phyloP scores from a whole-genome alignment of 2,797 vertebrate genomes.

The Poeciliopsis presidionis region DNA sequence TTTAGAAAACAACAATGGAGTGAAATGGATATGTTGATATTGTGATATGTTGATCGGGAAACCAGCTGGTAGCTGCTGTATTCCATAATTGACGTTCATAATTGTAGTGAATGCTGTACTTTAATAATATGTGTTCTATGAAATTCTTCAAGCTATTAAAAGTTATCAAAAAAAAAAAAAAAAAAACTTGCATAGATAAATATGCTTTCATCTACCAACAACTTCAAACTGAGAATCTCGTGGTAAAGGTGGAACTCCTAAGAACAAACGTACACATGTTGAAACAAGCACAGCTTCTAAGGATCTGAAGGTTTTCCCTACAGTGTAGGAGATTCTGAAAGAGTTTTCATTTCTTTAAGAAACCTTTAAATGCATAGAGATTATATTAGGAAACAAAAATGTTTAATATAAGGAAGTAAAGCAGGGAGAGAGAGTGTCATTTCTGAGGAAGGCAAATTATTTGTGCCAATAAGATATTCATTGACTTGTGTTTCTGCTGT shows the following conservation, averaged over 20 bases:
- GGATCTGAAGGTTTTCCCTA: background rate
- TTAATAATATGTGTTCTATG: background rate
- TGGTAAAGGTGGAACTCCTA: background rate
- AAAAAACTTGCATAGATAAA: background rate
- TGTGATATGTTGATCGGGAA: background rate
- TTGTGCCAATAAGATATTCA: background rate
- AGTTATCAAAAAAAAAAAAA: background rate
- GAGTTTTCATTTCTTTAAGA: background rate
- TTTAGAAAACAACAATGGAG: constrained; percentile 5
- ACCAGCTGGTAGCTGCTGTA: too few relatives aligned
- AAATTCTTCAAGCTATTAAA: background rate
- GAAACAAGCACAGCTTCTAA: background rate
- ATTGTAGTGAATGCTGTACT: background rate
- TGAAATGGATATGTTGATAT: constrained; percentile 21
- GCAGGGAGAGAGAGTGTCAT: too few relatives aligned
- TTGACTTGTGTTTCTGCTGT: background rate
- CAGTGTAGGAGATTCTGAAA: background rate
- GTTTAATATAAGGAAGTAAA: background rate
- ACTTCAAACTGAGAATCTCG: too few relatives aligned
- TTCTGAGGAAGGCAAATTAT: background rate
- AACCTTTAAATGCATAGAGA: background rate
- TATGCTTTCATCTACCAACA: background rate
- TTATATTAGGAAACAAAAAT: background rate
- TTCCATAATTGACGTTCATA: background rate
- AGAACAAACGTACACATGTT: background rate